Base-by-base conservation (phyloP, 2,888 invertebrate genomes). In the Orchesellides sinensis region DNA sequence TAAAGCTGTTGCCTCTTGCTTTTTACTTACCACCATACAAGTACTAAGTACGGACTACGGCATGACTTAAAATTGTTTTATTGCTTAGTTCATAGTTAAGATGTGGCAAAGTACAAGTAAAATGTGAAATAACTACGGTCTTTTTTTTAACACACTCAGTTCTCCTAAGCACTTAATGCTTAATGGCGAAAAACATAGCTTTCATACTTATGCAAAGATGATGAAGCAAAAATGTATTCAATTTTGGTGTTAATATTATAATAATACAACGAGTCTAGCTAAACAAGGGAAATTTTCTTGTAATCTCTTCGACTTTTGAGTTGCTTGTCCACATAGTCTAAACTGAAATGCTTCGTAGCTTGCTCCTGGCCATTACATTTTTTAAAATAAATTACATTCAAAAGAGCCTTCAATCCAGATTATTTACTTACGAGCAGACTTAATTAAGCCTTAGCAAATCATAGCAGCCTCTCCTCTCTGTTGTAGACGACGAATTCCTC, bases 11-110 rank as follows among this genome's bases (percentile, higher is more conserved):
- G n/a, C 49, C 35, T 12, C 25, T 52, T 65, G 47, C 40, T 25
- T 23, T 49, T 61, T 61, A 29, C 29, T 59, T 59, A 61, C 59
- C 70, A 70, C 72, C 72, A 59, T 45, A n/a, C n/a, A n/a, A n/a
- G n/a, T n/a, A n/a, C n/a, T n/a, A n/a, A n/a, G n/a, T n/a, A n/a
- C n/a, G n/a, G n/a, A n/a, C n/a, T n/a, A n/a, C n/a, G n/a, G n/a
- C n/a, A n/a, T n/a, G n/a, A n/a, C n/a, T n/a, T n/a, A n/a, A n/a
- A n/a, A n/a, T n/a, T n/a, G n/a, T n/a, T n/a, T n/a, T n/a, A n/a
- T n/a, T n/a, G n/a, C n/a, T n/a, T n/a, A 66, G 19, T 66, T 12
- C 23, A 65, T 21, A 66, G 4, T 49, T n/a, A n/a, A n/a, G n/a
- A n/a, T n/a, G n/a, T n/a, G n/a, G n/a, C n/a, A n/a, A n/a, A n/a